These are phyloP conservation scores for Saiga tatarica DNA, from an alignment of 2,113 vertebrate genomes.

Conservation along the genomic window DNA sequence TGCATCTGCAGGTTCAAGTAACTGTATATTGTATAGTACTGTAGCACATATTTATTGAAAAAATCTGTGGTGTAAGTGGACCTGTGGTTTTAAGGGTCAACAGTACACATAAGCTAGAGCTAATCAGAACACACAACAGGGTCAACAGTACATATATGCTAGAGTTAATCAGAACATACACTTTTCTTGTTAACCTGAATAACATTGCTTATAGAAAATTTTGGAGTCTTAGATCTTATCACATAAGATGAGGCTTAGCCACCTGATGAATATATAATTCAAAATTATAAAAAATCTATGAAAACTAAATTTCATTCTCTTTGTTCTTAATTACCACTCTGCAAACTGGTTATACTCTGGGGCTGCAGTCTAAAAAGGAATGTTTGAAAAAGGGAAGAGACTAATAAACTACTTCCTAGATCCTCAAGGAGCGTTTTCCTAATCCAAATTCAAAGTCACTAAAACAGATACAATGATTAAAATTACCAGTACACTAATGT, in stretches of 20 bases:
- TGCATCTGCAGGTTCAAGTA: neutral
- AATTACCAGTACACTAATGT: neutral
- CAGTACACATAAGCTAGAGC: neutral
- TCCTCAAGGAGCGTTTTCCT: neutral
- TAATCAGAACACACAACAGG: neutral
- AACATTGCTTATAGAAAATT: neutral
- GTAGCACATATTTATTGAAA: neutral
- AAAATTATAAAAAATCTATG: slow-evolving; percentile 8
- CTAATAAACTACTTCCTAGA: slow-evolving; percentile 23
- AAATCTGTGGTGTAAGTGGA: neutral
- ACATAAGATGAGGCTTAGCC: slow-evolving; percentile 27
- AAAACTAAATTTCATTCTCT: slow-evolving; percentile 28
- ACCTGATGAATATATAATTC: neutral
- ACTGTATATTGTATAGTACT: neutral
- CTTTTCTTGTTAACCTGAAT: slow-evolving; percentile 1
- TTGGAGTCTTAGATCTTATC: slow-evolving; percentile 14
- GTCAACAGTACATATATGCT: neutral
- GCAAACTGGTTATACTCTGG: neutral
- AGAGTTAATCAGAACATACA: neutral
- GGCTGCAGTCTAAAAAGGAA: neutral
- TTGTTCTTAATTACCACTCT: slow-evolving; percentile 27
- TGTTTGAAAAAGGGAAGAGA: slow-evolving; percentile 18
- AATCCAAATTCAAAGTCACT: slow-evolving; percentile 15
- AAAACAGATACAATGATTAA: slow-evolving; percentile 22
- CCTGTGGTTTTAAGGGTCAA: neutral